A percentile compares a stretch with the other conserved stretches of the same genome.
phyloP scores from a whole-genome alignment of 2,113 vertebrate genomes.

The Felis chaus region DNA sequence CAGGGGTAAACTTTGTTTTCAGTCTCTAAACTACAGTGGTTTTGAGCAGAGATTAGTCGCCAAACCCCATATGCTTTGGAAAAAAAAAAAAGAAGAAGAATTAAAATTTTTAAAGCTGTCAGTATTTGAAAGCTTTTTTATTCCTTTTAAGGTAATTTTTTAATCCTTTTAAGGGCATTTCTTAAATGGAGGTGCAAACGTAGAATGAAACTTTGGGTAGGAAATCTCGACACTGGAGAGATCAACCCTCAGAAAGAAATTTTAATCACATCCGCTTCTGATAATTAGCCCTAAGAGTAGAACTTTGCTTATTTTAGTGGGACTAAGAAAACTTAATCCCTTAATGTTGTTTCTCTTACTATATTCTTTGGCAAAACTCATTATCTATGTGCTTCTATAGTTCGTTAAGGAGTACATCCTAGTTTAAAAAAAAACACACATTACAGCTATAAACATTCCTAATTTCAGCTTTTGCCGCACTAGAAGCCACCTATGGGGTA shows the following conservation, averaged over 20 bases:
- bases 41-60: neutral
- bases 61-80: neutral
- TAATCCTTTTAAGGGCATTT: neutral
- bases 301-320: neutral
- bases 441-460: neutral
- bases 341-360: neutral
- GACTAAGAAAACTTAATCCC: neutral
- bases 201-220: neutral
- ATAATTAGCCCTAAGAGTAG: neutral
- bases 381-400: neutral
- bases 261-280: neutral
- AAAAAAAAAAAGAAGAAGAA: neutral
- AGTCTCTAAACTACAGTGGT: neutral
- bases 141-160: neutral
- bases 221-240: neutral
- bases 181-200: neutral
- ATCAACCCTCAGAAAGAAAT: neutral
- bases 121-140: neutral
- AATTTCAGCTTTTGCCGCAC: neutral
- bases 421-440: neutral
- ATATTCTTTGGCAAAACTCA: neutral
- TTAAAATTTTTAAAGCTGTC: neutral
- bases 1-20: neutral
- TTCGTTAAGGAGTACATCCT: neutral
- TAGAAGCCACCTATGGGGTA: neutral